Evolutionary conservation across 2,113 vertebrate genomes (phyloP).

Genomic region (Sclerurus mexicanus): DNA sequence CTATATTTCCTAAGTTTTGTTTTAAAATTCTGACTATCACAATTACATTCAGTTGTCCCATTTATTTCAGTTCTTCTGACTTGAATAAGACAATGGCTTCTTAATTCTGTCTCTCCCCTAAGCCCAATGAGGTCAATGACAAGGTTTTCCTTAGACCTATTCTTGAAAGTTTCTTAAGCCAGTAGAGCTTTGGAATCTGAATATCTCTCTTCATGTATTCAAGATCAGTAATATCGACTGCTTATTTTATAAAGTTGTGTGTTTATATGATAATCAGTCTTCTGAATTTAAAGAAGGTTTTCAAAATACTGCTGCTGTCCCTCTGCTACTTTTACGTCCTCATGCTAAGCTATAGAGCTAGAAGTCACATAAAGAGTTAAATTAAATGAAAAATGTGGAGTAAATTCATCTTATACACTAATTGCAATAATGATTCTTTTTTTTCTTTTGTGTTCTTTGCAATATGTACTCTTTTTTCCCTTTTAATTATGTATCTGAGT

Average conservation of each 20-base stretch:
- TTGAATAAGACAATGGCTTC: not conserved
- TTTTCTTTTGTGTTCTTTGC: not conserved
- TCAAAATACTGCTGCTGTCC: not conserved
- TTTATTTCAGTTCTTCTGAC: not conserved
- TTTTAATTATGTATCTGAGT: not conserved
- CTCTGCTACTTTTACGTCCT: not conserved
- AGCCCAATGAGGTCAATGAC: not conserved
- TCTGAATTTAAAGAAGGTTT: not conserved
- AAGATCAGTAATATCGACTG: not conserved
- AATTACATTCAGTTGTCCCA: not conserved
- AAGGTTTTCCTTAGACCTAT: not conserved
- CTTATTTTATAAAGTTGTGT: not conserved
- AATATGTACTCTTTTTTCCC: not conserved
- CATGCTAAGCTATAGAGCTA: not conserved
- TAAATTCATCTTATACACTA: not conserved
- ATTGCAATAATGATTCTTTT: not conserved
- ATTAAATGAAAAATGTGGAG: not conserved
- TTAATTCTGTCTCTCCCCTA: not conserved
- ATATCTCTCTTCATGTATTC: not conserved
- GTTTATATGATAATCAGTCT: not conserved
- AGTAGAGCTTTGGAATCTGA: not conserved
- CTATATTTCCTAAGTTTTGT: not conserved
- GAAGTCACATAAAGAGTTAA: not conserved
- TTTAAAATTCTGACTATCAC: not conserved
- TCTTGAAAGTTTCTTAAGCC: not conserved